phyloP scores from a whole-genome alignment of 2,113 vertebrate genomes.

The Passer domesticus region DNA sequence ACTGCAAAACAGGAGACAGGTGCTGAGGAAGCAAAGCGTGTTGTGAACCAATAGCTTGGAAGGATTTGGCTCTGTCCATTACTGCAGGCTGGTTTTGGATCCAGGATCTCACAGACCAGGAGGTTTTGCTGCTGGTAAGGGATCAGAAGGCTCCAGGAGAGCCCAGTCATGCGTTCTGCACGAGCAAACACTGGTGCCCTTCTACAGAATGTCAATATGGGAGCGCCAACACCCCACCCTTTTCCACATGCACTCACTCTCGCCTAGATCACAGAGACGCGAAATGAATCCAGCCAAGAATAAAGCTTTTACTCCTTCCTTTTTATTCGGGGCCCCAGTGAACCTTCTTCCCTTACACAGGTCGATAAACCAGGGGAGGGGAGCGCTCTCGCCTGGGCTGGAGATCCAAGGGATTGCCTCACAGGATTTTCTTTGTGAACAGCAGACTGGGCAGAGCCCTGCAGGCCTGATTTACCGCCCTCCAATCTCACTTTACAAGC shows the following conservation, averaged over 20 bases:
- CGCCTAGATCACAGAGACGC: background rate
- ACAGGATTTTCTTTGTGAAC: background rate
- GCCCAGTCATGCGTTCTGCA: background rate
- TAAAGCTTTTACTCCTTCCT: background rate
- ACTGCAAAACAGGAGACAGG: background rate
- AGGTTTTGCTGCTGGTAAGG: background rate
- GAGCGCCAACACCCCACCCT: conserved; percentile 46
- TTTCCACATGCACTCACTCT: background rate
- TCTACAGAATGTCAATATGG: conserved; percentile 46
- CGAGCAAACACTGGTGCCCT: conserved; percentile 34
- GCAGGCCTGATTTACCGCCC: background rate
- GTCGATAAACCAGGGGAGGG: background rate
- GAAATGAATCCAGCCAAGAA: background rate
- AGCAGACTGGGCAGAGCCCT: background rate
- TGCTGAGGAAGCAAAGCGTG: background rate
- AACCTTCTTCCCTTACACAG: background rate
- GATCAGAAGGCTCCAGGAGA: background rate
- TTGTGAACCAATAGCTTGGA: background rate
- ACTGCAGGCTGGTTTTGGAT: background rate
- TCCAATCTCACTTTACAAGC: background rate
- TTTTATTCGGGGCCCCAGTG: background rate
- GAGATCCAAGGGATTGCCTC: background rate
- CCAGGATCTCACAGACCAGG: background rate
- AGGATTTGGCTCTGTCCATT: background rate
- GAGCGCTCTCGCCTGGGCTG: background rate